Percentiles rank a stretch among this genome's conserved stretches.
These are phyloP conservation scores for Germaria angustata DNA, from an alignment of 2,888 invertebrate species.

Conservation along the genomic window DNA sequence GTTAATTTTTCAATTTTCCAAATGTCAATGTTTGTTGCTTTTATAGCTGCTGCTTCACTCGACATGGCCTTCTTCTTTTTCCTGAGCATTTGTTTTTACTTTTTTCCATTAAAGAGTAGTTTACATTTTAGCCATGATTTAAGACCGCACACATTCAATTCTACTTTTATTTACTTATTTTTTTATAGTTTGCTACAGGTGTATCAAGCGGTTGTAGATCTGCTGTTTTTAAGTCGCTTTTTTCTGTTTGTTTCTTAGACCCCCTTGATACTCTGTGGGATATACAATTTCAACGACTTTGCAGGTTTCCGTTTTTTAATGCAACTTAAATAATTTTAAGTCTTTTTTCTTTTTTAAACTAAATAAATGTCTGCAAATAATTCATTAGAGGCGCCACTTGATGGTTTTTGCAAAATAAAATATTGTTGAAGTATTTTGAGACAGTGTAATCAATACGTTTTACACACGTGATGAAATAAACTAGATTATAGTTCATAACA, in stretches of 20 bases:
- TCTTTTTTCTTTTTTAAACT: too few species aligned
- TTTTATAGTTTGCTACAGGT: conserved; percentile 56
- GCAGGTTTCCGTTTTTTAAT: conserved; percentile 53
- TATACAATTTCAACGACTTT: conserved; percentile 62
- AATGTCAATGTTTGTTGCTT: conserved; percentile 54
- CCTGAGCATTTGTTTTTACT: not conserved
- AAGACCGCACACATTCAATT: conserved; percentile 60
- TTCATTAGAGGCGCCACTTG: conserved; percentile 54
- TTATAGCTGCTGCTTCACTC: conserved; percentile 33
- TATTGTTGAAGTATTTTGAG: not conserved
- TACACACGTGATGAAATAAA: not conserved
- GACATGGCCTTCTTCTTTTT: conserved; percentile 49
- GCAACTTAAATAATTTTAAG: conserved; percentile 21
- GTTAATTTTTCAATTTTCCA: conserved; percentile 78
- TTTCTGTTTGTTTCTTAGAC: conserved; percentile 10
- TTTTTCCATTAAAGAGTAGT: conserved; percentile 4
- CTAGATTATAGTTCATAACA: not conserved
- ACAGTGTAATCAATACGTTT: conserved; percentile 26
- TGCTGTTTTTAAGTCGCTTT: conserved; percentile 42
- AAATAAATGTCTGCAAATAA: conserved; percentile 45
- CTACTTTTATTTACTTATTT: conserved; percentile 42
- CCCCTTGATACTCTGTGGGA: conserved; percentile 60
- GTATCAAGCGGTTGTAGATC: conserved; percentile 42
- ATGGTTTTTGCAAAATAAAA: not conserved
- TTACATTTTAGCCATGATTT: conserved; percentile 49